Evolutionary conservation across 2,888 invertebrate genomes (phyloP).

Genomic region (Caenorhabditis japonica): DNA sequence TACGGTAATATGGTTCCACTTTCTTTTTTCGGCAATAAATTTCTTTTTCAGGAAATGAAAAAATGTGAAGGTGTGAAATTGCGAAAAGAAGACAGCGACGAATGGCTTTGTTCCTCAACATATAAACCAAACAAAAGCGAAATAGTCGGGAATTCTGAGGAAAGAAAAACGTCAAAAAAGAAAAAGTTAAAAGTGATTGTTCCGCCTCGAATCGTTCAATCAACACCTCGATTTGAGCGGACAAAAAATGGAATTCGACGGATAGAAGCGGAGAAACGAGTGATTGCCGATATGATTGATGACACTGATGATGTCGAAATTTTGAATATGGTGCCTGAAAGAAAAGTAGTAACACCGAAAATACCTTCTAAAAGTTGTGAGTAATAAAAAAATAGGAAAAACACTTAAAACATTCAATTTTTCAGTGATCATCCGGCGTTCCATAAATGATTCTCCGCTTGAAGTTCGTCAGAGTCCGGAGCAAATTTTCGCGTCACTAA

Average conservation of each 20-base stretch:
- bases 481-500: slow-evolving; percentile 41
- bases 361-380: no score
- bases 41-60: no score
- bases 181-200: slow-evolving; percentile 25
- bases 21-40: no score
- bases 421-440: slow-evolving; percentile 2
- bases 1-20: no score
- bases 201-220: neutral
- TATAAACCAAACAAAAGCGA: slow-evolving; percentile 36
- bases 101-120: slow-evolving; percentile 52
- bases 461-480: slow-evolving; percentile 36
- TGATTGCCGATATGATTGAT: no score
- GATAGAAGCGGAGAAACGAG: neutral
- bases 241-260: neutral
- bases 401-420: no score
- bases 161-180: slow-evolving; percentile 10
- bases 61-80: neutral
- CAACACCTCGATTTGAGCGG: neutral
- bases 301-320: no score
- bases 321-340: no score
- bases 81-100: slow-evolving; percentile 31
- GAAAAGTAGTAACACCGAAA: no score
- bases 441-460: slow-evolving; percentile 4
- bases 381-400: no score
- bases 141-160: slow-evolving; percentile 14